Evolutionary conservation across 2,888 invertebrate genomes (phyloP), one percentile per base, ranked within the genome.

Genomic region (Crossocerus cetratus): DNA sequence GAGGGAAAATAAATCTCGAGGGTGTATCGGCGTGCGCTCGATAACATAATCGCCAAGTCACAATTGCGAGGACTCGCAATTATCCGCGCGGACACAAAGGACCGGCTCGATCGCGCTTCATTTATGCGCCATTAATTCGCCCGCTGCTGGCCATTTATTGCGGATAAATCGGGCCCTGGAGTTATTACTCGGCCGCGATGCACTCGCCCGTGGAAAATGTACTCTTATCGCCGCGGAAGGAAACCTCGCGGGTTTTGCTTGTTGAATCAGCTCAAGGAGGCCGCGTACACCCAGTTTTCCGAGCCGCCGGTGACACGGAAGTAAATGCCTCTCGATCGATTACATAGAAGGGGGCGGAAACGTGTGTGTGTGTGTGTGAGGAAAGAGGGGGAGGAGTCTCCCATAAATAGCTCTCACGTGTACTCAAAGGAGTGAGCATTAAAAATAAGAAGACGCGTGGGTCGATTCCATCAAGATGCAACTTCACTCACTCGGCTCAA

Each of bases 251-350:
- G 66, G 42, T 49, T 63, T 57, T 55, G 49, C 65, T 60, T 44
- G 65, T 59, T 54, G 65, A 72, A 70, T 69, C 59, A 69, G 68
- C 67, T 67, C 68, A 57, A 65, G 63, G 60, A 58, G 45, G 32
- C 45, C 20, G 62, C 57, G 32, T 54, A 56, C 49, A 65, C 64
- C 54, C 54, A 71, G 73, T 69, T 74, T 77, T 73, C 71, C 74
- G 54, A 69, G 70, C 57, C 56, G 70, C 20, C 59, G 65, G 76
- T 82, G 80, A 80, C 81, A 82, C 76, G 83, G 74, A 81, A 81
- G 71, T 80, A 78, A 80, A 74, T 58, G 67, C 56, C 78, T 78
- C 32, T 32, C 32, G 32, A 81, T 81, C 81, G 81, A 81, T 81
- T 74, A 72, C 70, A 57, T 63, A n/a, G n/a, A n/a, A n/a, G n/a